Evolutionary conservation across 1,140 invertebrate genomes (phyloP).

Genomic region (Pachyrhynchus sulphureomaculatus): DNA sequence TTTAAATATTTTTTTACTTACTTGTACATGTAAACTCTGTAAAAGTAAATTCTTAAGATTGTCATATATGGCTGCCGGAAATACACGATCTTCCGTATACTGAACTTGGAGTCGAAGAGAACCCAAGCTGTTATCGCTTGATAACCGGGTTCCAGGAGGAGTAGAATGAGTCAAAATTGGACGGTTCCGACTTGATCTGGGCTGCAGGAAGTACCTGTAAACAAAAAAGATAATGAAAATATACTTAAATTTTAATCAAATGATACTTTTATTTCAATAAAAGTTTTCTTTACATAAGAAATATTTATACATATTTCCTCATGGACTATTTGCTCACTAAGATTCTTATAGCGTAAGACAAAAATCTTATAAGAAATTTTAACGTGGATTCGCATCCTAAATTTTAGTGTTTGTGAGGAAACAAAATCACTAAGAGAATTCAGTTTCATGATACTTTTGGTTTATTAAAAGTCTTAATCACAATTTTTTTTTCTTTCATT

Average conservation of each 20-base stretch:
- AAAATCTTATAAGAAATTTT: no score
- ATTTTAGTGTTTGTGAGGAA: no score
- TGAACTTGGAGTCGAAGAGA: constrained; percentile 81
- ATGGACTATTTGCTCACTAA: neutral
- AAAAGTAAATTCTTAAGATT: constrained; percentile 74
- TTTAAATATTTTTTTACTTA: no score
- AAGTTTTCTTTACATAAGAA: neutral
- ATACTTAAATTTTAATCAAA: no score
- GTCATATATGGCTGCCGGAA: constrained; percentile 77
- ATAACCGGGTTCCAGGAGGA: constrained; percentile 66
- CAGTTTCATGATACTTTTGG: no score
- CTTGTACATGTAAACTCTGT: constrained; percentile 66
- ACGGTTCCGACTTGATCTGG: constrained; percentile 63
- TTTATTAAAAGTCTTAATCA: no score
- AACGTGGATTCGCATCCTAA: no score
- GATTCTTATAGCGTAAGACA: no score
- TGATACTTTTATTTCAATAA: neutral
- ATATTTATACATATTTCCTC: neutral
- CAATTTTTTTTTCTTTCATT: no score
- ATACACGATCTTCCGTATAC: constrained; percentile 87
- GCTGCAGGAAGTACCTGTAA: constrained; percentile 86
- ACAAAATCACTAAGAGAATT: no score
- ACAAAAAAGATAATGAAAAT: no score
- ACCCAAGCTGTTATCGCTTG: constrained; percentile 67
- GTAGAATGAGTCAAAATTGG: constrained; percentile 65